phyloP scores from a whole-genome alignment of 53 echinoderm and acorn worm species.

The Antedon mediterranea region DNA sequence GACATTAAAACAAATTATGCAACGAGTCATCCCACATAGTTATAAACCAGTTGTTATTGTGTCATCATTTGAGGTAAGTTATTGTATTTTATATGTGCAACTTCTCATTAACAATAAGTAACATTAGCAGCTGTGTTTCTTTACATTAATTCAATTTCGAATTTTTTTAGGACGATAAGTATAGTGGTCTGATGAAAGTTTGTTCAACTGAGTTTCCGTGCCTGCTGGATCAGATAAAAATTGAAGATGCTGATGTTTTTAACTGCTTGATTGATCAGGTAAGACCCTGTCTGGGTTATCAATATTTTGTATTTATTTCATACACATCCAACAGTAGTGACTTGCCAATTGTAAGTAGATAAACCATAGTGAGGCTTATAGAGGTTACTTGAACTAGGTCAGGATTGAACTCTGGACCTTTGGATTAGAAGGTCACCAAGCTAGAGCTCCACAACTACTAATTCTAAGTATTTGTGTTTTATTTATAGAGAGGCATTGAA shows the following conservation, averaged over 20 bases:
- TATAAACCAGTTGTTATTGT: slow-evolving; percentile 54
- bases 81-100: too few relatives aligned
- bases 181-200: slow-evolving; percentile 27
- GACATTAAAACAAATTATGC: slow-evolving; percentile 47
- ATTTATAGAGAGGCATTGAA: slow-evolving; percentile 54
- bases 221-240: slow-evolving; percentile 51
- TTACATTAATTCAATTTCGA: slow-evolving; percentile 1
- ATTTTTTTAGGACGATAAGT: slow-evolving; percentile 31
- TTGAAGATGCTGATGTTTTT: slow-evolving; percentile 56
- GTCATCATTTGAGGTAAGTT: slow-evolving; percentile 52
- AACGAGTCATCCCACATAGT: slow-evolving; percentile 22
- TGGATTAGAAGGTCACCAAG: too few relatives aligned
- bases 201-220: slow-evolving; percentile 31
- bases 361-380: too few relatives aligned
- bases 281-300: slow-evolving; percentile 5
- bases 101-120: too few relatives aligned
- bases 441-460: too few relatives aligned
- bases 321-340: too few relatives aligned
- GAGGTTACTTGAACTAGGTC: too few relatives aligned
- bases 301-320: too few relatives aligned
- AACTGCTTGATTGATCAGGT: slow-evolving; percentile 90
- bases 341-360: too few relatives aligned
- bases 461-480: background rate
- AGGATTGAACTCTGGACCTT: too few relatives aligned
- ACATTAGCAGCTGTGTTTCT: background rate